Evolutionary conservation across 2,113 vertebrate species (phyloP), one percentile per base, ranked within the genome.

Genomic region (Eretmodus cyanostictus): DNA sequence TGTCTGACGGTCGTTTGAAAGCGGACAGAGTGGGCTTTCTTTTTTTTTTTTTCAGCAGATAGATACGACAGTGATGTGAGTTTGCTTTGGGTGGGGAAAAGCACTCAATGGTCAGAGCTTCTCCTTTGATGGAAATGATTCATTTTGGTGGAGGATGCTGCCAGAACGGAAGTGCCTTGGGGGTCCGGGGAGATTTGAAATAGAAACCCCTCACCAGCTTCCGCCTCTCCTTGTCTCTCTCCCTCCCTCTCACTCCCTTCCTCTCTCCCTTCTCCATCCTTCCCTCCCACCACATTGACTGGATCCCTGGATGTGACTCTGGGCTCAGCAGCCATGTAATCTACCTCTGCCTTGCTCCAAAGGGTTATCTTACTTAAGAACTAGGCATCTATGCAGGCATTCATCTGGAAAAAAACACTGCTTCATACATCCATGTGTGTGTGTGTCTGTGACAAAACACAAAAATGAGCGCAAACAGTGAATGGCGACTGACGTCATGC

Each of bases 351-450:
- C 91, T 93, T 91, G 90, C 91, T 95, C 91, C 92, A 93, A 94
- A 94, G 92, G 93, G 90, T 93, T 93, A 92, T 95, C 93, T 92
- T 87, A 90, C 91, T 93, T 92, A 94, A 91, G 93, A 94, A 93
- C 93, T 94, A 86, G 87, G 90, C 91, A 89, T 95, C 91, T 89
- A 94, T 82, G 87, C 89, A 80, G 83, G 91, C 93, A 88, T 94
- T 94, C 95, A 95, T 93, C 91, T 91, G 90, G 90, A 95, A 92
- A 91, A 92, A 95, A 91, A 92, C 89, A 92, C 86, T 89, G 91
- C 94, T 94, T 93, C 93, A 86, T 94, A 91, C 90, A 88, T 94
- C 88, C 66, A 66, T 34, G 68, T 84, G 89, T 78, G 45, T 76
- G 42, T 16, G 66, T 91, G 89, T 91, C 87, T 89, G 92, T 81